Evolutionary conservation across 1,140 invertebrate species (phyloP).

Genomic region (Camponotus floridanus): DNA sequence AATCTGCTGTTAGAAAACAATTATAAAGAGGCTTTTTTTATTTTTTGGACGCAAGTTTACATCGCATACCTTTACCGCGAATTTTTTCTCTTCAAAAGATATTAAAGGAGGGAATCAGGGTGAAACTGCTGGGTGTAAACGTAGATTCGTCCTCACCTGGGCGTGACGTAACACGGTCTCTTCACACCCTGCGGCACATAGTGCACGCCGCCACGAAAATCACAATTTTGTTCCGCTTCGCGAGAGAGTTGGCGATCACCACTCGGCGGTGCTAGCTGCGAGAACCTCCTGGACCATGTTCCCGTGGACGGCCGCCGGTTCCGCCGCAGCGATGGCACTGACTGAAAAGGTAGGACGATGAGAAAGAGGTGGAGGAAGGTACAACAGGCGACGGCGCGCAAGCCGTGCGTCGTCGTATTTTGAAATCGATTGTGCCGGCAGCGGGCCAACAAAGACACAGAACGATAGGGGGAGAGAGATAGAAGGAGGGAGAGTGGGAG

Average conservation of each 20-base stretch:
- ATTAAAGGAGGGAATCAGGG: not conserved
- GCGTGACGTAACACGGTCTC: slow-evolving; percentile 55
- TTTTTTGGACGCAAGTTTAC: not conserved
- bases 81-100: not conserved
- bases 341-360: slow-evolving; percentile 57
- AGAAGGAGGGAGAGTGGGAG: not conserved
- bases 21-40: not conserved
- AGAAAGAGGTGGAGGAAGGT: slow-evolving; percentile 36
- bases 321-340: slow-evolving; percentile 63
- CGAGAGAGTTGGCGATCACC: slow-evolving; percentile 14
- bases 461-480: slow-evolving; percentile 36
- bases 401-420: slow-evolving; percentile 70
- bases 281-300: slow-evolving; percentile 52
- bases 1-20: not conserved
- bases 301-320: slow-evolving; percentile 32
- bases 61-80: not conserved
- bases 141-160: slow-evolving; percentile 61
- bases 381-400: slow-evolving; percentile 60
- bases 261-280: slow-evolving; percentile 10
- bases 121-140: not conserved
- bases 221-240: not conserved
- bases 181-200: slow-evolving; percentile 55
- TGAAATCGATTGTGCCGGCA: slow-evolving; percentile 71
- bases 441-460: slow-evolving; percentile 48
- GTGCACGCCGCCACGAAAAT: slow-evolving; percentile 3